These are phyloP conservation scores for Trichoplusia ni DNA, from an alignment of 1,140 invertebrate genomes.

Conservation along the genomic window DNA sequence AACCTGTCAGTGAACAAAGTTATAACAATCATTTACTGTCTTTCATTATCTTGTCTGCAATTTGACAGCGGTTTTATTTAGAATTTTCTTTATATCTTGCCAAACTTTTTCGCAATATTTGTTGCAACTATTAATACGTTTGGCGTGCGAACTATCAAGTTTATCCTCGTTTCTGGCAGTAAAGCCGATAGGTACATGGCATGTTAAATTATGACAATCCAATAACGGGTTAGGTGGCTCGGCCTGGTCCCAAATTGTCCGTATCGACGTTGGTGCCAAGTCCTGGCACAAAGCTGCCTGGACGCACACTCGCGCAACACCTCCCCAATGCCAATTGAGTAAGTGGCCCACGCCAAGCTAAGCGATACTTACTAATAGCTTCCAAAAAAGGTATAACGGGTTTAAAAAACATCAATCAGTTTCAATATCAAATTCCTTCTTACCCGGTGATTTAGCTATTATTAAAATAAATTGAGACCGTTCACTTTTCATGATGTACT, in stretches of 20 bases:
- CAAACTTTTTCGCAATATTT: constrained; percentile 22
- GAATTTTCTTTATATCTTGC: neutral
- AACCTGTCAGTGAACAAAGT: constrained; percentile 15
- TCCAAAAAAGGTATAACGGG: too few species aligned
- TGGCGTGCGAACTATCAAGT: constrained; percentile 44
- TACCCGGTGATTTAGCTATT: too few species aligned
- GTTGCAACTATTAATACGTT: constrained; percentile 30
- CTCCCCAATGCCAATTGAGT: constrained; percentile 3
- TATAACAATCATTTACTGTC: constrained; percentile 19
- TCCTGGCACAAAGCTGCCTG: constrained; percentile 54
- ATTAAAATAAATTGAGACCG: too few species aligned
- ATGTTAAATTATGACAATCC: constrained; percentile 74
- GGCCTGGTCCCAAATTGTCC: constrained; percentile 66
- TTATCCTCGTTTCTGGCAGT: constrained; percentile 45
- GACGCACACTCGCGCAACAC: constrained; percentile 26
- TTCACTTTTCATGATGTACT: too few species aligned
- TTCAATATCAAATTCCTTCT: too few species aligned
- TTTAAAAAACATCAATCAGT: too few species aligned
- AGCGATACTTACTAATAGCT: constrained; percentile 14
- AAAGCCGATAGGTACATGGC: constrained; percentile 55
- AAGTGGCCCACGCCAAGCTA: constrained; percentile 8
- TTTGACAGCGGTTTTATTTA: too few species aligned
- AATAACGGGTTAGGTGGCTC: constrained; percentile 68
- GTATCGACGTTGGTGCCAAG: constrained; percentile 64
- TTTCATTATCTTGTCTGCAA: constrained; percentile 17